Percentiles rank a stretch among this genome's conserved stretches.
Evolutionary conservation across 2,888 invertebrate genomes (phyloP).

Genomic region (Blera fallax): DNA sequence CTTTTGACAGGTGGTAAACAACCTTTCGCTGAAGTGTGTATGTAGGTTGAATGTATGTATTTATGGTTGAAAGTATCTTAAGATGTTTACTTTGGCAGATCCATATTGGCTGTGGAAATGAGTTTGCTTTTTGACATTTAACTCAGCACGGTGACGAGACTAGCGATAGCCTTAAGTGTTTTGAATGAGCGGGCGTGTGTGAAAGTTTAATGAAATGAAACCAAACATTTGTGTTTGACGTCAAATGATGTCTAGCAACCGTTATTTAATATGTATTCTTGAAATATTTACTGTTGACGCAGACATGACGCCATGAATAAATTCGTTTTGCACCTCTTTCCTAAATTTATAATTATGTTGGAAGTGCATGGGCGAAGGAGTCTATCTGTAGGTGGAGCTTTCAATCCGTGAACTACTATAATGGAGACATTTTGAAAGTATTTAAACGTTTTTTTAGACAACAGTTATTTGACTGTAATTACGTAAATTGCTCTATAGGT

Average conservation of each 20-base stretch:
- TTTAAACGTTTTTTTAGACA: too few species aligned
- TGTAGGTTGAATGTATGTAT: neutral
- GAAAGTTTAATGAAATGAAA: neutral
- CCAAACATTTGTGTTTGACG: neutral
- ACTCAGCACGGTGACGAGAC: neutral
- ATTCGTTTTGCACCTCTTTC: neutral
- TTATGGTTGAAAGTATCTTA: neutral
- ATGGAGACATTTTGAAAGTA: too few species aligned
- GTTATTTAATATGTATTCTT: neutral
- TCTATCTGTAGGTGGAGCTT: too few species aligned
- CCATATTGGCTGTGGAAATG: neutral
- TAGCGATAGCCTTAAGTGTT: neutral
- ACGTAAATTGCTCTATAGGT: too few species aligned
- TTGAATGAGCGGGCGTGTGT: neutral
- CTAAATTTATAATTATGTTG: too few species aligned
- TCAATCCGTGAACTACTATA: too few species aligned
- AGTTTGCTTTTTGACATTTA: neutral
- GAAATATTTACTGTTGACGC: neutral
- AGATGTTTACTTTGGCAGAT: neutral
- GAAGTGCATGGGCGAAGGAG: too few species aligned
- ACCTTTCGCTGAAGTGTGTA: neutral
- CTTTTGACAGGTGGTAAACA: constrained; percentile 8
- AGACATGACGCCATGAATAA: too few species aligned
- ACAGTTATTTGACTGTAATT: too few species aligned
- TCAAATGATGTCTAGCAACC: neutral